Evolutionary conservation across 2,888 invertebrate species (phyloP).

Genomic region (Clunio marinus): DNA sequence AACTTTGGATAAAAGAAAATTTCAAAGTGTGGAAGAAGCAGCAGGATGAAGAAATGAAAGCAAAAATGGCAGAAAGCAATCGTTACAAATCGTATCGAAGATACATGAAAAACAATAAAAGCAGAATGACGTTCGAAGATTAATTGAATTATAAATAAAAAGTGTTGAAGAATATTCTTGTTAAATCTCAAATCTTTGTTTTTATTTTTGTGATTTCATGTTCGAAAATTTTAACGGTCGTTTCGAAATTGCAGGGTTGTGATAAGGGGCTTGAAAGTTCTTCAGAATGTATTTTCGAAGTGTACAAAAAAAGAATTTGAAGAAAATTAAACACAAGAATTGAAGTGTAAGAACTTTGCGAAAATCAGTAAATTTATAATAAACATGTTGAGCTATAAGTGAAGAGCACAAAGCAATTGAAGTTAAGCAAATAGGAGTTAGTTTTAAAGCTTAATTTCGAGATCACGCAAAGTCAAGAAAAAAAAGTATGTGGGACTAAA

Average conservation of each 20-base stretch:
- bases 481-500: constrained; percentile 27
- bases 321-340: too few species aligned
- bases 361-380: background rate
- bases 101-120: constrained; percentile 84
- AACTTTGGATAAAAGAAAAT: constrained; percentile 79
- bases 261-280: too few species aligned
- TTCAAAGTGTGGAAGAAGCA: constrained; percentile 73
- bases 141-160: constrained; percentile 48
- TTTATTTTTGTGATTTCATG: too few species aligned
- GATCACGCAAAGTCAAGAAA: constrained; percentile 3
- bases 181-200: too few species aligned
- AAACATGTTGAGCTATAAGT: background rate
- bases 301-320: too few species aligned
- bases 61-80: constrained; percentile 78
- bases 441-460: background rate
- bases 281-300: background rate
- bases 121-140: constrained; percentile 88
- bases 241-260: too few species aligned
- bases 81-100: constrained; percentile 84
- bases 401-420: background rate
- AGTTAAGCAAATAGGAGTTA: background rate
- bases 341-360: background rate
- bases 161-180: too few species aligned
- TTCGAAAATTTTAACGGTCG: too few species aligned
- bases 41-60: constrained; percentile 80